Percentiles rank a stretch among this genome's conserved stretches.
These are phyloP conservation scores for Metridium senile DNA, from an alignment of 92 coral and sea anemone genomes.

Conservation along the genomic window DNA sequence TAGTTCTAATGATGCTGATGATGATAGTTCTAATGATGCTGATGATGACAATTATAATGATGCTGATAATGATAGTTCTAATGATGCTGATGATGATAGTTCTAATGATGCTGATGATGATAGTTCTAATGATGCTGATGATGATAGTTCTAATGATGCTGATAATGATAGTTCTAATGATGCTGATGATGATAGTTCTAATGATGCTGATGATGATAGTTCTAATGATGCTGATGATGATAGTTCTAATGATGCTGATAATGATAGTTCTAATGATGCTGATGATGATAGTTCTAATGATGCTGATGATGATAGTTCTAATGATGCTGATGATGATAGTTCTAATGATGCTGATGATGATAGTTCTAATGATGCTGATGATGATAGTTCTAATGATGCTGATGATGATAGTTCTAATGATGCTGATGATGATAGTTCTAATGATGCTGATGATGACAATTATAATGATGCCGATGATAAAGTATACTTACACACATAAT, in stretches of 20 bases:
- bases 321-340: neutral
- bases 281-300: neutral
- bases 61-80: neutral
- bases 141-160: neutral
- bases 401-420: neutral
- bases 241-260: neutral
- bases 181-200: neutral
- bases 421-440: neutral
- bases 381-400: neutral
- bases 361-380: neutral
- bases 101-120: neutral
- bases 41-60: neutral
- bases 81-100: neutral
- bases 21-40: neutral
- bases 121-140: neutral
- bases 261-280: no score
- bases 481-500: constrained; percentile 65
- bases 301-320: neutral
- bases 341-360: neutral
- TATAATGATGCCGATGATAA: neutral
- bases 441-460: neutral
- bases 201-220: neutral
- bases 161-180: neutral
- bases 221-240: neutral
- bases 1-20: neutral